Conservation (phyloP, 2,888 invertebrate genomes). For the Corythucha ciliata region DNA sequence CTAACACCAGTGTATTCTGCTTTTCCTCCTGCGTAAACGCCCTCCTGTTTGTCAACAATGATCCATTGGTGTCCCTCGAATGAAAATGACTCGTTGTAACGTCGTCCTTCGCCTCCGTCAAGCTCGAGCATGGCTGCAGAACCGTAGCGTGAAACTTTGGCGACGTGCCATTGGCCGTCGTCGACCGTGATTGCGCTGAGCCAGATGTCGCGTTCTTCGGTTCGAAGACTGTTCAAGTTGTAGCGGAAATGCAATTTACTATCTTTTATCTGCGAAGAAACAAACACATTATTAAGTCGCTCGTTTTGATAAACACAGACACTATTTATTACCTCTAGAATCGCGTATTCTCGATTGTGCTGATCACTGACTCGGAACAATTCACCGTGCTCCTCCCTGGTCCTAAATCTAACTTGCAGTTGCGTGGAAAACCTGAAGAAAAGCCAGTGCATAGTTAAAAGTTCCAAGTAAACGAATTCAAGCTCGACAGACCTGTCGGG, state of each 20-base stretch:
- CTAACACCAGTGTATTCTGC: constrained; percentile 90
- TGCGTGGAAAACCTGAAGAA: constrained; percentile 63
- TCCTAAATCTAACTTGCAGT: constrained; percentile 86
- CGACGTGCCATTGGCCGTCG: constrained; percentile 95
- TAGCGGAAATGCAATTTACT: constrained; percentile 82
- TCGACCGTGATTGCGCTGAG: constrained; percentile 81
- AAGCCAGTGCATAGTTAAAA: too few species aligned
- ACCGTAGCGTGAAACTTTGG: constrained; percentile 77
- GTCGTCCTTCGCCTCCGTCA: constrained; percentile 88
- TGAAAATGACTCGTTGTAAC: constrained; percentile 85
- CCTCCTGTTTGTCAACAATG: constrained; percentile 85
- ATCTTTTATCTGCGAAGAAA: constrained; percentile 64
- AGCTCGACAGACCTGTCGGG: constrained; percentile 61
- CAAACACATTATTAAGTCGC: too few species aligned
- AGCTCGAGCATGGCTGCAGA: constrained; percentile 85
- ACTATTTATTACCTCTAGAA: constrained; percentile 65
- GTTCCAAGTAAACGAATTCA: too few species aligned
- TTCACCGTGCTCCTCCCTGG: constrained; percentile 86
- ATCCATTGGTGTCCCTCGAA: constrained; percentile 88
- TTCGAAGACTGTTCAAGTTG: constrained; percentile 82
- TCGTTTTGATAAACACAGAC: too few species aligned
- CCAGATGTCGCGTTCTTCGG: constrained; percentile 85
- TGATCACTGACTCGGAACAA: constrained; percentile 89
- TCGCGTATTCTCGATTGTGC: constrained; percentile 87
- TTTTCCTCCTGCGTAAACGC: constrained; percentile 91